Conservation (phyloP, 2,797 vertebrate species). For the Enteromius trimaculatus region DNA sequence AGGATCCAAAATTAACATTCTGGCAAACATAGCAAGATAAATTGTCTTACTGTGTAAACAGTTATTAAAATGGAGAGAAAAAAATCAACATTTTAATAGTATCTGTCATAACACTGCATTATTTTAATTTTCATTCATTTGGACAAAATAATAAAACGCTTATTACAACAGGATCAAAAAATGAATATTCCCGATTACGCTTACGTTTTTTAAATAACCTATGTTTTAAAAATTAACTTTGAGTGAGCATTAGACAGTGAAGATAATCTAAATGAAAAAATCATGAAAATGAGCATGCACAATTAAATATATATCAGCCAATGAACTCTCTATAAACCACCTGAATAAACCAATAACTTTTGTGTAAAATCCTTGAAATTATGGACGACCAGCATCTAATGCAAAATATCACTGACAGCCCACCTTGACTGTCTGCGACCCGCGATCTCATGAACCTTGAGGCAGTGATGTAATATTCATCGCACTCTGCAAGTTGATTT, state of each 20-base stretch:
- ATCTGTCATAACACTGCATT: background rate
- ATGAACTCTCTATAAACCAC: background rate
- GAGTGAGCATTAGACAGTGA: background rate
- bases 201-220: background rate
- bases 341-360: constrained; percentile 15
- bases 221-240: background rate
- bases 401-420: constrained; percentile 46
- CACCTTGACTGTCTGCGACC: constrained; percentile 42
- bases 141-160: background rate
- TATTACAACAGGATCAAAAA: background rate
- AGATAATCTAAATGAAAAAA: background rate
- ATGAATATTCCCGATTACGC: background rate
- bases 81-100: background rate
- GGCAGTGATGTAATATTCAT: constrained; percentile 59
- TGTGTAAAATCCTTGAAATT: constrained; percentile 52
- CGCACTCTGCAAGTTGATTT: constrained; percentile 51
- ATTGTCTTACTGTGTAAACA: too few species aligned
- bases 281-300: background rate
- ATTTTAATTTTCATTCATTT: background rate
- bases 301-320: constrained; percentile 7
- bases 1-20: background rate
- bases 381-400: constrained; percentile 48
- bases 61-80: too few species aligned
- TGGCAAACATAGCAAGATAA: background rate
- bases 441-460: constrained; percentile 46